Conservation (phyloP, 2,888 invertebrate genomes). For the Torymus tubicola region DNA sequence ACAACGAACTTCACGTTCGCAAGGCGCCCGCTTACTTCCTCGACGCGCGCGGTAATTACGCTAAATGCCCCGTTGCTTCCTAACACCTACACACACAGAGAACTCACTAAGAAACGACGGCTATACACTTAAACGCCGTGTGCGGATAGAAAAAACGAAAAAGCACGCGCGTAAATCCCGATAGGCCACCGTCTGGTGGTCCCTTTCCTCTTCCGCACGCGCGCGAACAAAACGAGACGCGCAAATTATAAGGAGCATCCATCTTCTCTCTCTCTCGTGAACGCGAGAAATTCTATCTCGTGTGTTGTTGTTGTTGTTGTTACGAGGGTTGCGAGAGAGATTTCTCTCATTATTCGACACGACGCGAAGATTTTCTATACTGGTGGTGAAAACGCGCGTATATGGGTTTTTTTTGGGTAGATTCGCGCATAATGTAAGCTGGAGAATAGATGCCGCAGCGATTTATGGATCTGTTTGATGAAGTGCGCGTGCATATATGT, state of each 20-base stretch:
- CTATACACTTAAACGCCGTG: no score
- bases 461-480: no score
- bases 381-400: no score
- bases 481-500: no score
- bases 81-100: background rate
- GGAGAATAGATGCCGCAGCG: no score
- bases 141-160: no score
- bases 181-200: no score
- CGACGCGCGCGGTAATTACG: no score
- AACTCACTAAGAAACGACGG: background rate
- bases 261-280: background rate
- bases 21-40: background rate
- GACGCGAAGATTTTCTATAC: background rate
- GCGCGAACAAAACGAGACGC: background rate
- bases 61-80: no score
- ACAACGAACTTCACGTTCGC: background rate
- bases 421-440: no score
- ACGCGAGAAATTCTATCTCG: background rate
- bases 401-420: no score
- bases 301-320: constrained; percentile 1
- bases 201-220: background rate
- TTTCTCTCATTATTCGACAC: constrained; percentile 40
- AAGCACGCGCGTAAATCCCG: no score
- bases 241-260: constrained; percentile 41
- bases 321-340: background rate